Evolutionary conservation across 2,888 invertebrate species (phyloP).

Genomic region (Onthophagus sagittarius): DNA sequence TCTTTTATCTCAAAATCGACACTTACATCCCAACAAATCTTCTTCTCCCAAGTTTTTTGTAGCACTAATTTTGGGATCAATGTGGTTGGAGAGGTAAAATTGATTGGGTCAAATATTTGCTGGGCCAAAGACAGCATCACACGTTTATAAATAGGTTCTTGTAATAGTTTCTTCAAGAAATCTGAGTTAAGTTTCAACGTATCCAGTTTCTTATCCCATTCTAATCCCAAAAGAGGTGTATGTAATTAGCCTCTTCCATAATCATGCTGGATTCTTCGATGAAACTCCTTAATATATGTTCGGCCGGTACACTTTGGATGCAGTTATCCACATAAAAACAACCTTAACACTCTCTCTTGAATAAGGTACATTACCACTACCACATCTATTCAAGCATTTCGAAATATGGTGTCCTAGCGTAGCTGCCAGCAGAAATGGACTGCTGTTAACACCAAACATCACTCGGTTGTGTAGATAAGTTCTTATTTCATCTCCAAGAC

Average conservation of each 20-base stretch:
- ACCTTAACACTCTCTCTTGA: neutral
- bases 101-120: constrained; percentile 10
- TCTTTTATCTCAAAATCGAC: neutral
- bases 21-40: neutral
- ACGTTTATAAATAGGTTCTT: neutral
- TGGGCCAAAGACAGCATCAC: constrained; percentile 14
- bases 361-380: neutral
- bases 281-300: too few relatives aligned
- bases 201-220: constrained; percentile 10
- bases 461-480: too few relatives aligned
- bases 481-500: neutral
- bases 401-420: constrained; percentile 30
- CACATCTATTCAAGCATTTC: neutral
- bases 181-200: neutral
- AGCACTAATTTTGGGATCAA: neutral
- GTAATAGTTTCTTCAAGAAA: neutral
- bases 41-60: too few relatives aligned
- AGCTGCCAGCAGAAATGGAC: constrained; percentile 31
- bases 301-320: constrained; percentile 6
- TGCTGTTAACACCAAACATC: too few relatives aligned
- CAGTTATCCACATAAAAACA: constrained; percentile 32
- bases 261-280: too few relatives aligned
- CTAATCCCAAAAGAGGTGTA: constrained; percentile 3
- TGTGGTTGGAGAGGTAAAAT: constrained; percentile 7
- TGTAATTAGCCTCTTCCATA: too few relatives aligned